Evolutionary conservation across 2,888 invertebrate genomes (phyloP), one percentile per base, ranked within the genome.

Genomic region (Lysandra bellargus): DNA sequence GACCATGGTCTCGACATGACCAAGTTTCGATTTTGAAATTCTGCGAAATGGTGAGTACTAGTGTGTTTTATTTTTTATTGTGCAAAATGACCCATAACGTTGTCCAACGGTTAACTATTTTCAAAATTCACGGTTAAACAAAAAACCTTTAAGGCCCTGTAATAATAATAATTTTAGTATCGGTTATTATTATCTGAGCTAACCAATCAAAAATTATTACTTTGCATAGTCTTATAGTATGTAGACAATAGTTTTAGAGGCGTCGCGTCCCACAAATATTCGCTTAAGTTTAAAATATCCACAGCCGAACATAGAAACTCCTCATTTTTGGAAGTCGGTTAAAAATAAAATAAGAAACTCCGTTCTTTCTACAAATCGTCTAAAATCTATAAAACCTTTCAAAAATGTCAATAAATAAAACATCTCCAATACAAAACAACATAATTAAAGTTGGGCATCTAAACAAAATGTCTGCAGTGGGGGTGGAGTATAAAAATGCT

Each of bases 1-100:
- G 92, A 90, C 92, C 92, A 88, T 86, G 88, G 83, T 81, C 80
- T 82, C 78, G 80, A 81, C 69, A 80, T 81, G 81, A 79, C 79
- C 80, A 73, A 30, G 23, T 79, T 61, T 61, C 2, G 49, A 44
- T 12, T 69, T 69, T 69, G 9, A 69, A 37, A 33, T 69, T 69
- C 69, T 33, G 33, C 69, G 2, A 33, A 69, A 69, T 69, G 69
- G 69, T 69, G 33, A 69, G 69, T 69, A 69, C 33, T 6, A 2
- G 69, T 69, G 33, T 14, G 30, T 69, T 69, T 69, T 69, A 69
- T 12, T 23, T 64, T 23, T 9, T 23, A 23, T 6, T n/a, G n/a
- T 60, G 5, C n/a, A 9, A 6, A 60, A 60, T 23, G n/a, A 23
- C 23, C n/a, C n/a, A n/a, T 60, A 23, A 30, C 1, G 37, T 17